Evolutionary conservation across 2,113 vertebrate species (phyloP).

Genomic region (Pycnonotus jocosus): DNA sequence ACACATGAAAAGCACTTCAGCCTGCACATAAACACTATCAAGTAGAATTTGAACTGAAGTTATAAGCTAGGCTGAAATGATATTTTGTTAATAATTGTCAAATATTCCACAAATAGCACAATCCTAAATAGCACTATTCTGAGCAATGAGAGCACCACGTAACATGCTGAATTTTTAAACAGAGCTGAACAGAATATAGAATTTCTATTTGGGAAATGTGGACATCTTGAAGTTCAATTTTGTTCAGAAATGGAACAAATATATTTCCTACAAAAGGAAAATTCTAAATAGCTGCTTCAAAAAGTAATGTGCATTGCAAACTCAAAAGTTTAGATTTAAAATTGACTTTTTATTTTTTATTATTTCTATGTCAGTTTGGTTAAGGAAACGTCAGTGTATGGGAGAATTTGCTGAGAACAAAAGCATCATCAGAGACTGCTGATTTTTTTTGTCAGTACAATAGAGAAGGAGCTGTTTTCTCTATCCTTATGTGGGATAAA

Average conservation of each 20-base stretch:
- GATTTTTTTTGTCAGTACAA: neutral
- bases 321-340: constrained; percentile 27
- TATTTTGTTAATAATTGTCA: constrained; percentile 64
- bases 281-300: constrained; percentile 26
- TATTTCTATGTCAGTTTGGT: neutral
- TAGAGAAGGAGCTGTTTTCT: neutral
- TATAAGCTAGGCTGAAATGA: constrained; percentile 56
- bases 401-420: constrained; percentile 14
- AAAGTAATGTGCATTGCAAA: constrained; percentile 8
- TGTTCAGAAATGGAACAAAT: constrained; percentile 45
- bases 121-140: constrained; percentile 34
- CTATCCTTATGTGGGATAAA: neutral
- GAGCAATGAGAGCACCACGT: neutral
- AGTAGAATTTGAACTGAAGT: constrained; percentile 40
- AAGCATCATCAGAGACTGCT: neutral
- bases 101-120: constrained; percentile 52
- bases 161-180: constrained; percentile 43
- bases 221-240: constrained; percentile 51
- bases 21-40: constrained; percentile 54
- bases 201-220: constrained; percentile 50
- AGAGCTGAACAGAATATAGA: constrained; percentile 44
- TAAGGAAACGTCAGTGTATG: neutral
- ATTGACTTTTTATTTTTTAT: neutral
- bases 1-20: constrained; percentile 53
- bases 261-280: constrained; percentile 24